A percentile compares a stretch with the other conserved stretches of the same genome.
phyloP scores from a whole-genome alignment of 1,140 invertebrate species.

The Drosophila subobscura region DNA sequence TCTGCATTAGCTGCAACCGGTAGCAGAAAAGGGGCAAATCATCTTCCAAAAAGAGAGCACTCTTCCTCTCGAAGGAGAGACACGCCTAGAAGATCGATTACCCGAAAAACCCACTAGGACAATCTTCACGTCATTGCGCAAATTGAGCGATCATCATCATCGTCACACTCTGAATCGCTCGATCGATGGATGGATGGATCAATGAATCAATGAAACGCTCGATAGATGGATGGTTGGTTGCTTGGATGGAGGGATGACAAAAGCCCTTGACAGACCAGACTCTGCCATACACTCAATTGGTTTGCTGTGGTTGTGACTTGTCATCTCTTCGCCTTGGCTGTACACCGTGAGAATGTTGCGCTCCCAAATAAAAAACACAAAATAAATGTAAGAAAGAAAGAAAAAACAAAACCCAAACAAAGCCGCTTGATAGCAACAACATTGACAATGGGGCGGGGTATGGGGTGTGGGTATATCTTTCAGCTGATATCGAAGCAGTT shows the following conservation, averaged over 20 bases:
- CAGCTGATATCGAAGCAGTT: conserved; percentile 47
- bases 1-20: conserved; percentile 26
- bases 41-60: conserved; percentile 38
- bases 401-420: conserved; percentile 40
- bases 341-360: conserved; percentile 74
- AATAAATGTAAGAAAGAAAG: conserved; percentile 24
- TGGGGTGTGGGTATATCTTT: conserved; percentile 17
- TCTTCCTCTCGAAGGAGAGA: conserved; percentile 3
- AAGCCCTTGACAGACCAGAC: conserved; percentile 51
- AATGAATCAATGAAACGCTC: conserved; percentile 31
- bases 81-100: conserved; percentile 74
- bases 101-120: conserved; percentile 35
- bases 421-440: conserved; percentile 41
- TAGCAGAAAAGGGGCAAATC: conserved; percentile 53
- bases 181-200: conserved; percentile 45
- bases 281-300: conserved; percentile 39
- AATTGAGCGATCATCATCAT: conserved; percentile 79
- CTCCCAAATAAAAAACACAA: conserved; percentile 40
- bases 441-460: conserved; percentile 27
- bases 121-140: conserved; percentile 80
- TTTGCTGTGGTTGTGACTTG: conserved; percentile 66
- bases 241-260: conserved; percentile 34
- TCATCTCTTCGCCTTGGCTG: conserved; percentile 58
- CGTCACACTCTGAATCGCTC: conserved; percentile 14
- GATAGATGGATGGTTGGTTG: conserved; percentile 44